Conservation (phyloP, 1,140 invertebrate genomes). For the Zaprionus ghesquierei region DNA sequence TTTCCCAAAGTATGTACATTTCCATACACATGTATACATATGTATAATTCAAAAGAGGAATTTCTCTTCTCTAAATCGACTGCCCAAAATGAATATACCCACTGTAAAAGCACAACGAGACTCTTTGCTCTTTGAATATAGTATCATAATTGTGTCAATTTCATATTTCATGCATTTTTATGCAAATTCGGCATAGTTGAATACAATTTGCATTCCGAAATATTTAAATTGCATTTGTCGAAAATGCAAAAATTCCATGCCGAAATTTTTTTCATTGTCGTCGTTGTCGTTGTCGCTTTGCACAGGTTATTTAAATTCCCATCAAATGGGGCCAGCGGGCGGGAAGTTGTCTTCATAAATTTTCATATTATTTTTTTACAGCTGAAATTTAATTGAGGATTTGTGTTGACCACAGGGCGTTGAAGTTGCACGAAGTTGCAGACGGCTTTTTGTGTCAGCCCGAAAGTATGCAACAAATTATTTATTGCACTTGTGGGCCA, state of each 20-base stretch:
- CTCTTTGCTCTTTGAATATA: neutral
- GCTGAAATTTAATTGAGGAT: neutral
- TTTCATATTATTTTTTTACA: neutral
- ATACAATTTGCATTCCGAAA: neutral
- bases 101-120: no score
- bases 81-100: neutral
- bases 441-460: slow-evolving; percentile 6
- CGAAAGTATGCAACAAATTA: slow-evolving; percentile 32
- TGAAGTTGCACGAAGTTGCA: neutral
- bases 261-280: neutral
- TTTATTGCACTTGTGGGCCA: slow-evolving; percentile 13
- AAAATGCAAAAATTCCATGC: neutral
- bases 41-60: neutral
- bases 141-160: neutral
- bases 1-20: no score
- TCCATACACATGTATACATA: no score
- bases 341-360: neutral
- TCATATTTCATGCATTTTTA: neutral
- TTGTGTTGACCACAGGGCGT: slow-evolving; percentile 12
- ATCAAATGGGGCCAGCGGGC: neutral
- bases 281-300: neutral
- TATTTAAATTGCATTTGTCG: neutral
- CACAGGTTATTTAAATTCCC: neutral
- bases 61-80: neutral
- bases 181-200: neutral